Percentiles rank a stretch among this genome's conserved stretches.
Conservation (phyloP, 2,888 invertebrate species). For the Zhuqinia jingwanae region DNA sequence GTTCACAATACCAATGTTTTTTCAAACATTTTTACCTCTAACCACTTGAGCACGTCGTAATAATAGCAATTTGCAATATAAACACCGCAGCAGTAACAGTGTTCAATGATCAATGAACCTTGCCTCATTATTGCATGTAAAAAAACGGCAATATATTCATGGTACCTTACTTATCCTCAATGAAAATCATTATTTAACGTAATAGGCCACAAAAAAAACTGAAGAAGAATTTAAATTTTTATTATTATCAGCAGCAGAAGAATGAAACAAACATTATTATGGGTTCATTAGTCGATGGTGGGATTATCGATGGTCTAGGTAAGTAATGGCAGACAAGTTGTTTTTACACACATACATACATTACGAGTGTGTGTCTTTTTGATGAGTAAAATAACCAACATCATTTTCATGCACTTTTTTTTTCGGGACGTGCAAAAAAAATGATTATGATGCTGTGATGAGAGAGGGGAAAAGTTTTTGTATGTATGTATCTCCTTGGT, state of each 20-base stretch:
- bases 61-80: background rate
- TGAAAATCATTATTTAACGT: constrained; percentile 33
- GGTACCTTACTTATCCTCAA: constrained; percentile 28
- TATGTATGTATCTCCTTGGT: constrained; percentile 26
- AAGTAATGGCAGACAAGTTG: background rate
- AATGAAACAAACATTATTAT: constrained; percentile 31
- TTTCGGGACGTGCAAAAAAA: constrained; percentile 5
- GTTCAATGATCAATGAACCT: constrained; percentile 43
- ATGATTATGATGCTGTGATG: too few species aligned
- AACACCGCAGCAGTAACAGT: background rate
- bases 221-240: background rate
- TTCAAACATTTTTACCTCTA: too few species aligned
- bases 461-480: constrained; percentile 33
- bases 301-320: too few species aligned
- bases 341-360: background rate
- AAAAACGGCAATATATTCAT: background rate
- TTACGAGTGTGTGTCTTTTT: background rate
- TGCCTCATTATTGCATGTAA: constrained; percentile 17
- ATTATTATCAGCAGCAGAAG: too few species aligned
- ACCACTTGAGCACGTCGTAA: background rate
- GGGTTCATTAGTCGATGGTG: constrained; percentile 39
- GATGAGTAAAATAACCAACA: too few species aligned
- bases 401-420: background rate
- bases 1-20: background rate
- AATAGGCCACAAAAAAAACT: background rate